These are phyloP conservation scores for Agonopterix arenella DNA, from an alignment of 2,888 invertebrate species.

Conservation along the genomic window DNA sequence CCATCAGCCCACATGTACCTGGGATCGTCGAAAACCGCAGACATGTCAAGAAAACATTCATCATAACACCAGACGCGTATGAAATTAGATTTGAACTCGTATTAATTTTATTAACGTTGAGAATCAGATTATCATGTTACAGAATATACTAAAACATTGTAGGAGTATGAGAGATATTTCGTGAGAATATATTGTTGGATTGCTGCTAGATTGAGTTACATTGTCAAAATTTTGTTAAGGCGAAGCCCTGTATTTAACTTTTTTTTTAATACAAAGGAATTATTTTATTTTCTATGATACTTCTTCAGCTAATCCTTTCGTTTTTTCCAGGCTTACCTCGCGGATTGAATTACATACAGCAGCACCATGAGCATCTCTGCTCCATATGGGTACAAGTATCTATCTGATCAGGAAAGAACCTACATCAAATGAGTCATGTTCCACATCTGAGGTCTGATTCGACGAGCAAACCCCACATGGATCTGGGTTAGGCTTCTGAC, in stretches of 20 bases:
- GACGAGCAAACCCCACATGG: too few species aligned
- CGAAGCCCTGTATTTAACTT: slow-evolving; percentile 12
- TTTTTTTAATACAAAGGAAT: neutral
- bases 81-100: slow-evolving; percentile 3
- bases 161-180: slow-evolving; percentile 15
- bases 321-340: too few species aligned
- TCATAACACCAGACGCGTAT: slow-evolving; percentile 2
- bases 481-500: too few species aligned
- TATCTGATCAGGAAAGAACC: too few species aligned
- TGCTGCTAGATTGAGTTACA: slow-evolving; percentile 37
- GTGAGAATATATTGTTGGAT: slow-evolving; percentile 32
- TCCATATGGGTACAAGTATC: too few species aligned
- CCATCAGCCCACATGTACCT: too few species aligned
- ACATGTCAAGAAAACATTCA: neutral
- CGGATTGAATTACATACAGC: too few species aligned
- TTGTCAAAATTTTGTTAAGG: slow-evolving; percentile 37
- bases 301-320: too few species aligned
- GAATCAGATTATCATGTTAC: slow-evolving; percentile 7
- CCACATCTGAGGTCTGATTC: too few species aligned
- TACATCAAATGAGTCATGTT: too few species aligned
- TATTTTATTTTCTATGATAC: too few species aligned
- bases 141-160: slow-evolving; percentile 14
- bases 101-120: slow-evolving; percentile 1
- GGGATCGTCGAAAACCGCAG: neutral
- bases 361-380: too few species aligned